Percentiles rank a stretch among this genome's conserved stretches.
phyloP scores from a whole-genome alignment of 2,888 invertebrate species.

The Lissocephala sabroskyi region DNA sequence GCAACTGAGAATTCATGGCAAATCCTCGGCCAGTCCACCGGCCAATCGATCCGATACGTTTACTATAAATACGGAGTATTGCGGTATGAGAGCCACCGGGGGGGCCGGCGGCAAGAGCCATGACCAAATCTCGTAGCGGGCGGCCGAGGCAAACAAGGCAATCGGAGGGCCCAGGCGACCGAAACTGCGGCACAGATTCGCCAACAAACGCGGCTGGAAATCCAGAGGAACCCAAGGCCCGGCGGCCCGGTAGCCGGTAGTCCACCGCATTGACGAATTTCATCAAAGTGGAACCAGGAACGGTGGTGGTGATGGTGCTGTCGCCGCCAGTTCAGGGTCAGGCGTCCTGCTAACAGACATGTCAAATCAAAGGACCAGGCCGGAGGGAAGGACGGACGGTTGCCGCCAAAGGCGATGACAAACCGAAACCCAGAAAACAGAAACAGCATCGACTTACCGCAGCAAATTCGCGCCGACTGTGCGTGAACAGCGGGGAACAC shows the following conservation, averaged over 20 bases:
- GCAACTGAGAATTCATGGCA: constrained; percentile 21
- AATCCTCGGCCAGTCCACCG: no score
- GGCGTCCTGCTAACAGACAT: constrained; percentile 53
- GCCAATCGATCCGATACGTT: constrained; percentile 54
- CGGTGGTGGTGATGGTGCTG: no score
- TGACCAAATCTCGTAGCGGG: constrained; percentile 39
- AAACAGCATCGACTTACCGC: constrained; percentile 60
- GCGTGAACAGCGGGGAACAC: constrained; percentile 61
- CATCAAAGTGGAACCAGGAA: constrained; percentile 64
- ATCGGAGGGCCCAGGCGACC: constrained; percentile 7
- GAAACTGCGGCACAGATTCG: constrained; percentile 34
- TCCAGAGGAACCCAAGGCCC: no score
- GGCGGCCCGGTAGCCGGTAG: constrained; percentile 55
- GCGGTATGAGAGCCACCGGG: constrained; percentile 37
- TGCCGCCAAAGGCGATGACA: constrained; percentile 27
- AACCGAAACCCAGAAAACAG: constrained; percentile 10
- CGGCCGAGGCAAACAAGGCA: neutral
- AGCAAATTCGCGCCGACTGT: constrained; percentile 63
- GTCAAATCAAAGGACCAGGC: constrained; percentile 50
- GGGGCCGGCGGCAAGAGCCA: constrained; percentile 21
- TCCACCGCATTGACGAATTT: constrained; percentile 69
- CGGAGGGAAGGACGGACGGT: no score
- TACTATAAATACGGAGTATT: constrained; percentile 56
- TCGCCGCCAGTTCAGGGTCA: constrained; percentile 36
- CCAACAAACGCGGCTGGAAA: constrained; percentile 62